phyloP scores from a whole-genome alignment of 1,140 invertebrate species.

The Oedothorax gibbosus region DNA sequence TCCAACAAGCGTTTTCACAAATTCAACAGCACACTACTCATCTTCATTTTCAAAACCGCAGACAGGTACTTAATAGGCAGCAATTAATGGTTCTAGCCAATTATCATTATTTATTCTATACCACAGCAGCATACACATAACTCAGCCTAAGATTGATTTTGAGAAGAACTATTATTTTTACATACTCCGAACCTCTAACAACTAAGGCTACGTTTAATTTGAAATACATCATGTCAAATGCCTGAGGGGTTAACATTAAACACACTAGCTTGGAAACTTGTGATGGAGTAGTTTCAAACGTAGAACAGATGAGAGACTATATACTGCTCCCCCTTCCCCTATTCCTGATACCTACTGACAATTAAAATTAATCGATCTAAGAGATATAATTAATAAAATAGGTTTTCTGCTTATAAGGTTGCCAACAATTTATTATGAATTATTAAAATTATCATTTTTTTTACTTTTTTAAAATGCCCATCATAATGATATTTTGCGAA shows the following conservation, averaged over 20 bases:
- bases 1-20: neutral
- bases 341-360: constrained; percentile 4
- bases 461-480: too few relatives aligned
- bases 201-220: constrained; percentile 16
- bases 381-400: constrained; percentile 29
- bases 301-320: neutral
- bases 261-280: neutral
- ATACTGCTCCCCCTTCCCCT: neutral
- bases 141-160: too few relatives aligned
- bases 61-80: constrained; percentile 25
- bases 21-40: neutral
- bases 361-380: constrained; percentile 30
- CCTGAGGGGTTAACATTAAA: neutral
- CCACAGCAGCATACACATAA: constrained; percentile 5
- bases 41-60: neutral
- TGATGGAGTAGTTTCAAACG: constrained; percentile 21
- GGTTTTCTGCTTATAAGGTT: neutral
- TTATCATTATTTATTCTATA: constrained; percentile 4
- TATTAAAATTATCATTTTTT: too few relatives aligned
- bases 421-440: too few relatives aligned
- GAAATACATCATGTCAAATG: constrained; percentile 15
- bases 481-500: too few relatives aligned
- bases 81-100: constrained; percentile 24
- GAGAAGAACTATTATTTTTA: neutral
- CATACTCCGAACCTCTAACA: neutral